These are phyloP conservation scores for Schmidtea mediterranea DNA, from an alignment of 1,140 invertebrate genomes.

Conservation along the genomic window DNA sequence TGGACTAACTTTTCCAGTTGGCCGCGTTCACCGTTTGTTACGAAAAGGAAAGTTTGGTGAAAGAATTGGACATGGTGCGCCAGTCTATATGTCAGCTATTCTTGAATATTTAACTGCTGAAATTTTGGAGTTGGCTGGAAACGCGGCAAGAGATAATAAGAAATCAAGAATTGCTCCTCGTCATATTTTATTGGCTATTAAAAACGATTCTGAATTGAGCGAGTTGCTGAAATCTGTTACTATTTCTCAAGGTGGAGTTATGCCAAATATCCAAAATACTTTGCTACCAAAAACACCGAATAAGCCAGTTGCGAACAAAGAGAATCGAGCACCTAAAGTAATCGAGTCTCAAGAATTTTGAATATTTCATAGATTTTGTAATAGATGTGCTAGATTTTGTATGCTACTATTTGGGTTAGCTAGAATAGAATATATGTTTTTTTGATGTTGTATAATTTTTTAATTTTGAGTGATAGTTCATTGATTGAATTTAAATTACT, in stretches of 20 bases:
- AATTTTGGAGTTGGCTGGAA: conserved; percentile 37
- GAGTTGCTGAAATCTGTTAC: neutral
- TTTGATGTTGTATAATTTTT: no score
- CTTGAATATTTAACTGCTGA: conserved; percentile 28
- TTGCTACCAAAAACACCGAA: no score
- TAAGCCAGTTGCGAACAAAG: no score
- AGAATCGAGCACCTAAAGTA: no score
- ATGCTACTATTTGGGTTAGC: no score
- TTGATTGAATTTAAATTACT: no score
- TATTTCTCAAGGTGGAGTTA: neutral
- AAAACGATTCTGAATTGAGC: conserved; percentile 26
- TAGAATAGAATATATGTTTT: no score
- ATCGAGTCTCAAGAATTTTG: no score
- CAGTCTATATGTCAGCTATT: conserved; percentile 21
- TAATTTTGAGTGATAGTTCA: no score
- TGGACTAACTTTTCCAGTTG: conserved; percentile 25
- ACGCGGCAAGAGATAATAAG: conserved; percentile 40
- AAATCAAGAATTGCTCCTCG: conserved; percentile 20
- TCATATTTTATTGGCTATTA: conserved; percentile 21
- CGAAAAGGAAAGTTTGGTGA: conserved; percentile 19
- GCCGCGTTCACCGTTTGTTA: conserved; percentile 21
- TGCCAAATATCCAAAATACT: no score
- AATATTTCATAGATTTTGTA: no score
- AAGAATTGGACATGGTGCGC: conserved; percentile 17
- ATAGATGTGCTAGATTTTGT: no score